Evolutionary conservation across 2,888 invertebrate species (phyloP), one percentile per base, ranked within the genome.

Genomic region (Oligia fasciuncula): DNA sequence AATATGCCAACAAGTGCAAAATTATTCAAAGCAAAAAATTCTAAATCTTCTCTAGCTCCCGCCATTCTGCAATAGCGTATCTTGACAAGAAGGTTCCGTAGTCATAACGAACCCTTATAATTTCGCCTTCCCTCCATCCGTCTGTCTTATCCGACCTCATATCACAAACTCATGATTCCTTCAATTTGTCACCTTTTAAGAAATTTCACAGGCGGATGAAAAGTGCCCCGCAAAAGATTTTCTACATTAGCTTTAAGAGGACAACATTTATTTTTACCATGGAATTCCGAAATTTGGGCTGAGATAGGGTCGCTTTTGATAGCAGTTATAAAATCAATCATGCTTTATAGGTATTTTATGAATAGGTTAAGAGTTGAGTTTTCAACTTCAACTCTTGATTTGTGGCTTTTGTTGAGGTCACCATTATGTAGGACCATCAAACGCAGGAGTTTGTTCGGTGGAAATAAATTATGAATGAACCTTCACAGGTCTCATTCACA

Each of bases 171-270:
- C 89, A 78, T 77, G 86, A 79, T 88, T 83, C 80, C 81, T 80
- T 76, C 89, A 89, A 88, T 89, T 88, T 89, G 88, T 89, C 88
- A 89, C 76, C 75, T 73, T 77, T 88, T 89, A 85, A 81, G 77
- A 88, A 88, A 88, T 88, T 89, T 84, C 77, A 81, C 80, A 83
- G 76, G 17, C 70, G 80, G 60, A 79, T 83, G 77, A 84, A 74
- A 84, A 73, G 46, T 74, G 29, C 17, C 73, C 51, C 43, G 72
- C 63, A 35, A 74, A 77, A 80, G 57, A 79, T 78, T 86, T 83
- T 83, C 73, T 75, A 69, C 68, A 60, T 79, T 73, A 69, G 62
- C 49, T 46, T 60, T 65, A 69, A 65, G 60, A 51, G 69, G 54
- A 73, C n/a, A 68, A 65, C 73, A 80, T 70, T 80, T 73, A 80